Percentiles rank a stretch among this genome's conserved stretches.
These are phyloP conservation scores for Pampusana beccarii DNA, from an alignment of 2,113 vertebrate species.

Conservation along the genomic window DNA sequence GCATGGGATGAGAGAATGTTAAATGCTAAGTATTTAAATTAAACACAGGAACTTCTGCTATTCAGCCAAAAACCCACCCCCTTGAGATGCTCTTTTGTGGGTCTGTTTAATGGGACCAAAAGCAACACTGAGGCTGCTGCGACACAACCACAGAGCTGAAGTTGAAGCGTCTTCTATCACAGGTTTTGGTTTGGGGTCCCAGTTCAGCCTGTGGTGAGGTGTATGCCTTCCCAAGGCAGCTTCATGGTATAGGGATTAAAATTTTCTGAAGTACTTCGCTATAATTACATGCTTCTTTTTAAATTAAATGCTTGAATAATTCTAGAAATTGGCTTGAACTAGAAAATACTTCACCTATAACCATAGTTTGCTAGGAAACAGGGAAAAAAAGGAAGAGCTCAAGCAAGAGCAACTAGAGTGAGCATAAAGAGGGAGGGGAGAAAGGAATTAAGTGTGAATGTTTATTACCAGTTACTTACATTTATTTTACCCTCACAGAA, in stretches of 20 bases:
- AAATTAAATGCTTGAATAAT: slow-evolving; percentile 26
- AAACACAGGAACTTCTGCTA: background rate
- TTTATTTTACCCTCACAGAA: background rate
- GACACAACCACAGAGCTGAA: background rate
- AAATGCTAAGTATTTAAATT: background rate
- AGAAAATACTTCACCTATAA: background rate
- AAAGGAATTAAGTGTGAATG: background rate
- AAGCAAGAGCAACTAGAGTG: background rate
- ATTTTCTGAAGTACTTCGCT: background rate
- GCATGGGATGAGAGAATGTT: background rate
- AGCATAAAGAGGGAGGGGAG: background rate
- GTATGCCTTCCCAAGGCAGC: background rate
- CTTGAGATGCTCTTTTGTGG: background rate
- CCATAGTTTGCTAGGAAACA: background rate
- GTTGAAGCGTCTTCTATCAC: fast-evolving
- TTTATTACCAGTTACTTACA: background rate
- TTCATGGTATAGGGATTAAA: background rate
- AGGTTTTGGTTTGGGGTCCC: background rate
- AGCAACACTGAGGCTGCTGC: fast-evolving
- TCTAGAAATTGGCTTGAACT: background rate
- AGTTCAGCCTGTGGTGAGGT: background rate
- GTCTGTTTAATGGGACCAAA: background rate
- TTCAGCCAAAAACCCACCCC: background rate
- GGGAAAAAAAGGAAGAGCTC: background rate
- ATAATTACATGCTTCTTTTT: background rate